Conservation (phyloP, 2,888 invertebrate species). For the Dimorphilus gyrociliatus region DNA sequence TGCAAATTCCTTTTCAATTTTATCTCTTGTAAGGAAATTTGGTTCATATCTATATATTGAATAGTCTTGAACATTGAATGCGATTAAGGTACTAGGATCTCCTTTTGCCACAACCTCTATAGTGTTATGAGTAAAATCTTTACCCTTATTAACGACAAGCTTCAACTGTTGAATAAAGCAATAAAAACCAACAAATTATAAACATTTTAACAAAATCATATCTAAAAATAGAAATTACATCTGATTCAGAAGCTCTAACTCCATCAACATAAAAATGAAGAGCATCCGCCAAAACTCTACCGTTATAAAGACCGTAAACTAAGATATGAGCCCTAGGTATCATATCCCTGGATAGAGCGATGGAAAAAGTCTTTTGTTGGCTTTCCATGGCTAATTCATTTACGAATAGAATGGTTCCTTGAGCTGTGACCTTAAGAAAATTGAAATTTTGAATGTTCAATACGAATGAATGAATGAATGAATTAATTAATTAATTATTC, state of each 20-base stretch:
- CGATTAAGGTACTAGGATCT: slow-evolving; percentile 85
- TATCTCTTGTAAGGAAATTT: neutral
- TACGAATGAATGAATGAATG: too few species aligned
- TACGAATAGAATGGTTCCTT: slow-evolving; percentile 67
- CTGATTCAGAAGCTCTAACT: too few species aligned
- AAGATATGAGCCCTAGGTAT: slow-evolving; percentile 76
- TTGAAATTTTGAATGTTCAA: too few species aligned
- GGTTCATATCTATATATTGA: neutral
- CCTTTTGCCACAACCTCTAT: slow-evolving; percentile 84
- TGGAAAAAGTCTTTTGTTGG: slow-evolving; percentile 38
- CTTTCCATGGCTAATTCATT: slow-evolving; percentile 63
- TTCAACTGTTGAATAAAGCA: slow-evolving; percentile 36
- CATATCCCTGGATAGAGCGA: slow-evolving; percentile 44
- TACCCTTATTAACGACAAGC: slow-evolving; percentile 60
- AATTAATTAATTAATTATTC: too few species aligned
- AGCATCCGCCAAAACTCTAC: slow-evolving; percentile 69
- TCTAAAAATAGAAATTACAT: too few species aligned
- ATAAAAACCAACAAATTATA: too few species aligned
- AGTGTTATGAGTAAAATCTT: slow-evolving; percentile 75
- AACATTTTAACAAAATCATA: too few species aligned
- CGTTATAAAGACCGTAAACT: slow-evolving; percentile 58
- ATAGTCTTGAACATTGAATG: slow-evolving; percentile 58
- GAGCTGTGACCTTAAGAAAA: slow-evolving; percentile 53
- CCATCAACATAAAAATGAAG: slow-evolving; percentile 88
- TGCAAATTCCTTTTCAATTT: slow-evolving; percentile 20